phyloP scores from a whole-genome alignment of 2,113 vertebrate species.

The Mungos mungo region DNA sequence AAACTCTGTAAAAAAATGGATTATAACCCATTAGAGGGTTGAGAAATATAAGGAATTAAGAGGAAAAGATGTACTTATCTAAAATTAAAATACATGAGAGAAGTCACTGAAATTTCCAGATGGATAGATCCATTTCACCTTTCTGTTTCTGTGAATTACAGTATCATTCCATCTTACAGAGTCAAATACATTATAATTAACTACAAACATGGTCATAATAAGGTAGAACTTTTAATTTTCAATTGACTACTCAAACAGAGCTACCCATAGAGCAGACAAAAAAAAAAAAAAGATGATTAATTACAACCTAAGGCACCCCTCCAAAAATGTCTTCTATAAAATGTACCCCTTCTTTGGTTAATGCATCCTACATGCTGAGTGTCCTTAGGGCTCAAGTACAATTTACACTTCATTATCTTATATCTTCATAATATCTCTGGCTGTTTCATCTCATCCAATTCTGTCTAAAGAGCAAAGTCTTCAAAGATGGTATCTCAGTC shows the following conservation, averaged over 20 bases:
- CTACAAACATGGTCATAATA: not conserved
- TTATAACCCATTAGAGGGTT: constrained; percentile 10
- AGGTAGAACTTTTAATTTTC: constrained; percentile 28
- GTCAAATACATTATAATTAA: constrained; percentile 48
- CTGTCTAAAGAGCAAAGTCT: not conserved
- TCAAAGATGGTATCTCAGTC: not conserved
- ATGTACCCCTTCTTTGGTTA: not conserved
- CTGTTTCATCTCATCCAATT: not conserved
- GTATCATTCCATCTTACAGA: not conserved
- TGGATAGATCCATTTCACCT: not conserved
- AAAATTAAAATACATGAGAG: constrained; percentile 27
- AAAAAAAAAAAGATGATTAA: constrained; percentile 1
- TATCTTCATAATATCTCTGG: not conserved
- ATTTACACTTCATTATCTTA: constrained; percentile 13
- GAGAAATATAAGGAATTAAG: constrained; percentile 31
- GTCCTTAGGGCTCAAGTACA: constrained; percentile 7
- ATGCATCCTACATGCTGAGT: not conserved
- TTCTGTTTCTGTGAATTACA: not conserved
- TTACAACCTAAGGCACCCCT: constrained; percentile 9
- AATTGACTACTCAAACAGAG: constrained; percentile 23
- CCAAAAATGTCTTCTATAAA: not conserved
- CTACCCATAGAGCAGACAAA: not conserved
- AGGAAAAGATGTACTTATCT: constrained; percentile 4
- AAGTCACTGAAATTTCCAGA: constrained; percentile 49
- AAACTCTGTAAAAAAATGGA: not conserved